Conservation (phyloP, 2,888 invertebrate genomes). For the Drosophila anceps region DNA sequence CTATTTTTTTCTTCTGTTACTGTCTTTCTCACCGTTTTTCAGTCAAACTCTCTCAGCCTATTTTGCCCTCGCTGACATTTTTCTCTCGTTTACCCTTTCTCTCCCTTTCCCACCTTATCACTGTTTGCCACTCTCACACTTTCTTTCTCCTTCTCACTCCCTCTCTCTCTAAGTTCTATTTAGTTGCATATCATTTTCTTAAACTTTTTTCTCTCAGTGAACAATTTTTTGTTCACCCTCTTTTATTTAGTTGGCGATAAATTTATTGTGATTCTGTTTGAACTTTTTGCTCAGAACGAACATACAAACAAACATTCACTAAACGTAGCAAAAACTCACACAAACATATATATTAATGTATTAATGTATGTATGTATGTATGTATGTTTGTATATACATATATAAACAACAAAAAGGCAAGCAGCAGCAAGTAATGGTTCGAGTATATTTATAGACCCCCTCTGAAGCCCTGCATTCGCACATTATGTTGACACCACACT, state of each 20-base stretch:
- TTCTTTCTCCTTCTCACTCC: neutral
- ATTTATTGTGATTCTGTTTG: constrained; percentile 3
- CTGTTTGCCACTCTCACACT: too few species aligned
- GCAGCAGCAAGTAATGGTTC: constrained; percentile 3
- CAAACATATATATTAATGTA: neutral
- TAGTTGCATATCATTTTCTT: neutral
- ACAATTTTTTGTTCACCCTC: neutral
- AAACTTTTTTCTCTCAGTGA: neutral
- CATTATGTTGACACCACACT: constrained; percentile 16
- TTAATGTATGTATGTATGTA: neutral
- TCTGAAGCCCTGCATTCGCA: neutral
- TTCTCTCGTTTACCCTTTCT: too few species aligned
- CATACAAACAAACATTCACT: neutral
- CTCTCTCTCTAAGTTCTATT: neutral
- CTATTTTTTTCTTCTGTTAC: neutral
- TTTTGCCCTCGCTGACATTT: too few species aligned
- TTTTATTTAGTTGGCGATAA: constrained; percentile 3
- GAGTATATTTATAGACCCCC: constrained; percentile 1
- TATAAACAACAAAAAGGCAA: neutral
- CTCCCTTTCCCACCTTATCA: too few species aligned
- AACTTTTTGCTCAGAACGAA: neutral
- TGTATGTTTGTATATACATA: too few species aligned
- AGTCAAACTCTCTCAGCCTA: too few species aligned
- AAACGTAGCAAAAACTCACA: neutral
- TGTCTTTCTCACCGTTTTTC: too few species aligned